Base-by-base conservation (phyloP, 92 coral and sea anemone genomes). In the Parazoanthus darwini region DNA sequence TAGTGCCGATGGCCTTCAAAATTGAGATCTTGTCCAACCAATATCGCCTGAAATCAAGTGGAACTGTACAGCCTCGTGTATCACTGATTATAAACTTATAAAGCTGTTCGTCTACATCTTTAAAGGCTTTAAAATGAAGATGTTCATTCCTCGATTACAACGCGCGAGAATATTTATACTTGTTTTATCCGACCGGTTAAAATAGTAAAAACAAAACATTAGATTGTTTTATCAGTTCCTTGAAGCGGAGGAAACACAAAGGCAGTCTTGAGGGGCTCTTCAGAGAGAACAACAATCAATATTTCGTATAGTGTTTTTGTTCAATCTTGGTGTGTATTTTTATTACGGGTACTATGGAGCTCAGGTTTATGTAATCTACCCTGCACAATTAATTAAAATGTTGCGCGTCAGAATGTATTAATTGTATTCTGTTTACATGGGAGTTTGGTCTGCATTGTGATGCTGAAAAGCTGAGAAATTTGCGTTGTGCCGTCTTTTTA, bases 401-500 rank as follows among this genome's bases (percentile, higher is more conserved):
- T 51, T 68, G 87, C 51, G 78, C 87, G 87, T 84, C 87, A 84
- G 20, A 70, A 54, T 84, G 79, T 71, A 42, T 68, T 68, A 38
- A 83, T 33, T 84, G 26, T 71, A 44, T 1, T 25, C 33, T 70
- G 78, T 84, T 84, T 42, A 84, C 35, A 46, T 25, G 26, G 78
- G 70, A n/a, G 56, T 42, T 42, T 36, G 18, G 54, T 42, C 23
- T 42, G 56, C 35, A 65, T 82, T 65, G 63, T 38, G 36, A 46
- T 39, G 50, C 33, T 36, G 42, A 42, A 82, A 71, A 44, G 63
- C 74, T 50, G 78, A 83, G 63, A 77, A 83, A 72, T 35, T 84
- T 84, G 67, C 78, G 78, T 26, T 48, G 42, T 42, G 18, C 54
- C 51, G 25, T 22, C 46, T 84, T 44, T 15, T 29, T 29, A 29